phyloP scores from a whole-genome alignment of 2,888 invertebrate genomes.

The Acanthopleura granulata region DNA sequence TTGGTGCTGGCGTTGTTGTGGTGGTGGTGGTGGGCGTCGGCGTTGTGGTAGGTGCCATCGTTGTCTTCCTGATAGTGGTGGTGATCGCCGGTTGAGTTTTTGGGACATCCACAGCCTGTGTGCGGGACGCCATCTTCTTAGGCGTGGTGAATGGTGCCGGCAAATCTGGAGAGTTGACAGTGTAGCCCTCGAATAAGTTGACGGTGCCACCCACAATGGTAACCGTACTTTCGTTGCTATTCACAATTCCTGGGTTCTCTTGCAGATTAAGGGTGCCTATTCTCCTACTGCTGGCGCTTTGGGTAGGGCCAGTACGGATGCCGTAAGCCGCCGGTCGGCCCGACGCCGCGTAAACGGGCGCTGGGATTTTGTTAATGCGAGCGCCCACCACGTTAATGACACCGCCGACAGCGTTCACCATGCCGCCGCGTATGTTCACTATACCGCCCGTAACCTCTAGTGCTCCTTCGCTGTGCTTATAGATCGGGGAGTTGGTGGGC shows the following conservation, averaged over 20 bases:
- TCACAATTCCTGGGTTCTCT: neutral
- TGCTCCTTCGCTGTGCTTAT: neutral
- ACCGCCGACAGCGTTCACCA: constrained; percentile 10
- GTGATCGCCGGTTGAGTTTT: neutral
- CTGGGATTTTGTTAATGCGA: constrained; percentile 2
- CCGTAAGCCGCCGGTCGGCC: neutral
- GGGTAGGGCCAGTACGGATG: neutral
- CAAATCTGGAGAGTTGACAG: neutral
- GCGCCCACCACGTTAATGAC: constrained; percentile 5
- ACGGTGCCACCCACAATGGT: constrained; percentile 14
- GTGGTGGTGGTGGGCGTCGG: neutral
- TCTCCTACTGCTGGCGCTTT: neutral
- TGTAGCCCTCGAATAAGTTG: neutral
- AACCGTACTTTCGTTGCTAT: neutral
- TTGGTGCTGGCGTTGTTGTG: neutral
- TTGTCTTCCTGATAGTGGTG: neutral
- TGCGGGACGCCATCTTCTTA: neutral
- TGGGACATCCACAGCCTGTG: neutral
- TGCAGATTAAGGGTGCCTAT: neutral
- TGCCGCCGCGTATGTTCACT: neutral
- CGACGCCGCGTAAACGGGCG: neutral
- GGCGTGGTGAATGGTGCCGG: neutral
- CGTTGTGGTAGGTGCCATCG: neutral
- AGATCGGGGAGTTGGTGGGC: neutral
- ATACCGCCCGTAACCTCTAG: constrained; percentile 7